Percentiles rank a stretch among this genome's conserved stretches.
Evolutionary conservation across 2,888 invertebrate species (phyloP).

Genomic region (Proisotoma minuta): DNA sequence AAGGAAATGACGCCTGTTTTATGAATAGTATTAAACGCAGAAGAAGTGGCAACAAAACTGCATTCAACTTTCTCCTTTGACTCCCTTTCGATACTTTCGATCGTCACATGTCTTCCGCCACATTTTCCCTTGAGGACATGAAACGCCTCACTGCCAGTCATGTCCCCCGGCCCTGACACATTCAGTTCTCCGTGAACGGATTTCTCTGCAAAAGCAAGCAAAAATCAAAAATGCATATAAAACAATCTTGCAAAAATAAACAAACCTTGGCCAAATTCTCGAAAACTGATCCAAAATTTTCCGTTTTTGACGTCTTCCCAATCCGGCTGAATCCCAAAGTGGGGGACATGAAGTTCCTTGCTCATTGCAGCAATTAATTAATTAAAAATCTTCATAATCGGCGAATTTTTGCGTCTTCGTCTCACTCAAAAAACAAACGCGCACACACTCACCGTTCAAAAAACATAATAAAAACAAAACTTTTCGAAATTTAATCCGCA

Average conservation of each 20-base stretch:
- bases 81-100: no score
- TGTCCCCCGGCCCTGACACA: slow-evolving; percentile 39
- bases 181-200: slow-evolving; percentile 48
- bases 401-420: no score
- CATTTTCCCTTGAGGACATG: slow-evolving; percentile 16
- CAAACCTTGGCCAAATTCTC: slow-evolving; percentile 37
- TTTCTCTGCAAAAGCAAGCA: slow-evolving; percentile 20
- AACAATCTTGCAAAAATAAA: neutral
- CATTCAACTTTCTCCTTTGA: no score
- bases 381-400: no score
- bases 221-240: neutral
- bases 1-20: slow-evolving; percentile 57
- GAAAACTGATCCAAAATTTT: slow-evolving; percentile 41
- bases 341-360: slow-evolving; percentile 23
- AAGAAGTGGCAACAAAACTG: slow-evolving; percentile 57
- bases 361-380: neutral
- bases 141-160: slow-evolving; percentile 24
- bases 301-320: slow-evolving; percentile 54
- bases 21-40: slow-evolving; percentile 53
- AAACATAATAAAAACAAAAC: no score
- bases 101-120: slow-evolving; percentile 51
- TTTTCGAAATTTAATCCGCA: no score
- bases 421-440: no score
- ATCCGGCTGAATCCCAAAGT: slow-evolving; percentile 54
- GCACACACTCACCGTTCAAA: no score